phyloP scores from a whole-genome alignment of 2,797 vertebrate species.

The Chaunax sp. region DNA sequence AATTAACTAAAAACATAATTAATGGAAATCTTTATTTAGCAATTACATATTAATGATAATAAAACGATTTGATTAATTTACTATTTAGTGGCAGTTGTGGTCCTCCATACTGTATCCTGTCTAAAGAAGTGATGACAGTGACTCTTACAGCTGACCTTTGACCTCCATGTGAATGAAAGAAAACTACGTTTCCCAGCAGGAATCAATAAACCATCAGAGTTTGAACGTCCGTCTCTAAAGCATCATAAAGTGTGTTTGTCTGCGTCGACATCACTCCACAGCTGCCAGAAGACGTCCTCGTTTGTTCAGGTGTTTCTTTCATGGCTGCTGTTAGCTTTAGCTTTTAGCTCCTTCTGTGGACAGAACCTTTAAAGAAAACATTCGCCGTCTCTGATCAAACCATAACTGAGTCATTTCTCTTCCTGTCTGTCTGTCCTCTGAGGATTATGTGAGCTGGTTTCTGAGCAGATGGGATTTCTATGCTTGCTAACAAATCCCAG shows the following conservation, averaged over 20 bases:
- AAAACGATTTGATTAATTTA: too few relatives aligned
- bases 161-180: neutral
- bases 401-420: neutral
- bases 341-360: neutral
- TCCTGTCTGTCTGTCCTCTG: neutral
- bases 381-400: neutral
- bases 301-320: slow-evolving; percentile 23
- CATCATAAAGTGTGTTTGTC: too few relatives aligned
- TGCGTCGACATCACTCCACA: neutral
- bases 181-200: too few relatives aligned
- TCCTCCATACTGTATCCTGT: too few relatives aligned
- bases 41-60: too few relatives aligned
- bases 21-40: too few relatives aligned
- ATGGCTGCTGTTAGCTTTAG: neutral
- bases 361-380: neutral
- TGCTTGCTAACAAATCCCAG: slow-evolving; percentile 17
- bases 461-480: slow-evolving; percentile 24
- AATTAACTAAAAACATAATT: too few relatives aligned
- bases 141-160: neutral
- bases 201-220: neutral
- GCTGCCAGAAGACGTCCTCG: neutral
- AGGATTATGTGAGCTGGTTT: neutral
- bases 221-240: too few relatives aligned
- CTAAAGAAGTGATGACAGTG: too few relatives aligned
- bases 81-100: too few relatives aligned